Conservation (phyloP, 2,888 invertebrate genomes). For the Apodemia mormo region DNA sequence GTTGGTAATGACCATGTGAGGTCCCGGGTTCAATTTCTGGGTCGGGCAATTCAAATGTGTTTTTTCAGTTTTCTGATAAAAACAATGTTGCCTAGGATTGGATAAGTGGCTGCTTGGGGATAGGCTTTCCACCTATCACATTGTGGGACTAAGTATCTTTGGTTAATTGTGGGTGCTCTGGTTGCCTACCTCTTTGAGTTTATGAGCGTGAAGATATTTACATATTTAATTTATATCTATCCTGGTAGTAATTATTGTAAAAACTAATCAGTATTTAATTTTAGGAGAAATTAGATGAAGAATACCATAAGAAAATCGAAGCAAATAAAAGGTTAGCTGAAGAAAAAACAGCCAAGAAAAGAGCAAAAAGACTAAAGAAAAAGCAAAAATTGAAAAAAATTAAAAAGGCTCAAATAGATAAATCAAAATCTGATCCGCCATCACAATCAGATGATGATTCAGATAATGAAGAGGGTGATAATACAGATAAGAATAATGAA, state of each 20-base stretch:
- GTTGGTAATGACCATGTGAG: no score
- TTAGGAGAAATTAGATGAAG: slow-evolving; percentile 91
- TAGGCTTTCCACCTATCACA: no score
- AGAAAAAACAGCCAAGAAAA: slow-evolving; percentile 93
- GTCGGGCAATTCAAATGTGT: no score
- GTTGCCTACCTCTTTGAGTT: no score
- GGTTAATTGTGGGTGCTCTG: no score
- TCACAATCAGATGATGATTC: slow-evolving; percentile 57
- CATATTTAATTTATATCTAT: no score
- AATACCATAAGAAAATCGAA: slow-evolving; percentile 90
- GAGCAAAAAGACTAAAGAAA: slow-evolving; percentile 92
- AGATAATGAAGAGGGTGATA: slow-evolving; percentile 37
- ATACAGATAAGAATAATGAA: slow-evolving; percentile 31
- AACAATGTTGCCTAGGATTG: no score
- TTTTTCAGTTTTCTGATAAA: no score
- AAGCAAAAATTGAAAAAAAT: slow-evolving; percentile 79
- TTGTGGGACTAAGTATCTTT: no score
- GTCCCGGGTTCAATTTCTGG: no score
- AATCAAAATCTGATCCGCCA: slow-evolving; percentile 41
- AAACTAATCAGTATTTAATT: slow-evolving; percentile 26
- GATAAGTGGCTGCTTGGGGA: no score
- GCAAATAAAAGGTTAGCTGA: slow-evolving; percentile 88
- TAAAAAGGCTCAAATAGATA: slow-evolving; percentile 64
- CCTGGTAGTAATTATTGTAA: not conserved
- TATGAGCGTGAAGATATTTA: no score